phyloP scores from a whole-genome alignment of 1,140 invertebrate species.

The Pogonomyrmex barbatus region DNA sequence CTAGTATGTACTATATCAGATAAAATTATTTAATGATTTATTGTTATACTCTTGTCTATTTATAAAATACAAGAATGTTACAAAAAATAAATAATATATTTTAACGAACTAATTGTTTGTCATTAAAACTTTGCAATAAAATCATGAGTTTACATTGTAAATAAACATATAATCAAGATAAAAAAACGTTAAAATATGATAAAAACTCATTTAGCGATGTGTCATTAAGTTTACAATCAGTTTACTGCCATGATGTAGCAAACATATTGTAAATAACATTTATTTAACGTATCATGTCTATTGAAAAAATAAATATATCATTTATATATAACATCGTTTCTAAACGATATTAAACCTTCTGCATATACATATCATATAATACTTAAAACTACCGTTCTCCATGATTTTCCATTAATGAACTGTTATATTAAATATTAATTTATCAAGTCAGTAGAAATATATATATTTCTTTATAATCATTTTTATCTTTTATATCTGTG shows the following conservation, averaged over 20 bases:
- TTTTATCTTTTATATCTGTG: slow-evolving; percentile 28
- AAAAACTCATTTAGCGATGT: slow-evolving; percentile 22
- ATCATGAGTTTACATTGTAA: slow-evolving; percentile 67
- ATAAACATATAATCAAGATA: slow-evolving; percentile 64
- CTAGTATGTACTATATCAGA: slow-evolving; percentile 49
- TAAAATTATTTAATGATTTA: slow-evolving; percentile 69
- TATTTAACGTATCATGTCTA: slow-evolving; percentile 32
- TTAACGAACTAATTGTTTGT: slow-evolving; percentile 50
- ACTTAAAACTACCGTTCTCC: slow-evolving; percentile 71
- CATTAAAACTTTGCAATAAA: slow-evolving; percentile 59
- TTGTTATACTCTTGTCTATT: slow-evolving; percentile 59
- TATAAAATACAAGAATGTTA: slow-evolving; percentile 57
- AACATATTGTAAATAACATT: slow-evolving; percentile 71
- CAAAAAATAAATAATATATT: slow-evolving; percentile 59
- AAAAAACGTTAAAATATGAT: slow-evolving; percentile 40
- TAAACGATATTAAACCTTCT: slow-evolving; percentile 43
- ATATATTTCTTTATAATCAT: slow-evolving; percentile 19
- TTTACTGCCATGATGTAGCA: slow-evolving; percentile 62
- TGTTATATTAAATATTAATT: slow-evolving; percentile 58
- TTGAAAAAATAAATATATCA: slow-evolving; percentile 63
- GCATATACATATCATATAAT: slow-evolving; percentile 70
- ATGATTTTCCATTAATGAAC: slow-evolving; percentile 75
- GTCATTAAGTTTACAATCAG: slow-evolving; percentile 38
- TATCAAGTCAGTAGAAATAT: slow-evolving; percentile 27
- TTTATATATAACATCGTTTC: slow-evolving; percentile 43